Evolutionary conservation across 64 coral and sea anemone species (phyloP).

Genomic region (Actinia equina): DNA sequence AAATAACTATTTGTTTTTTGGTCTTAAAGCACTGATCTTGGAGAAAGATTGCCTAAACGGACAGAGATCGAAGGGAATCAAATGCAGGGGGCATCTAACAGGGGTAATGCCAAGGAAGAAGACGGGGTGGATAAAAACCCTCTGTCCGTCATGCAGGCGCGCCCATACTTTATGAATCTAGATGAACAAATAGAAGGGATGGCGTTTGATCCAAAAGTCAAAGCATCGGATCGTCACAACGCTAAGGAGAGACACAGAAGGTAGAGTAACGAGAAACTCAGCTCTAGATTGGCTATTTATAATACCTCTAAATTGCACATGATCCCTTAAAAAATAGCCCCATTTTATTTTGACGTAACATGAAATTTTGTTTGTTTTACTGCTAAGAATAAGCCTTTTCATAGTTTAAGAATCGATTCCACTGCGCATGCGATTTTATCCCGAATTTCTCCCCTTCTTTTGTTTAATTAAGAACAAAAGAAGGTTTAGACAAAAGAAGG

Average conservation of each 20-base stretch:
- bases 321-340: background rate
- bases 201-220: conserved; percentile 64
- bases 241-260: conserved; percentile 93
- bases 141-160: background rate
- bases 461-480: too few relatives aligned
- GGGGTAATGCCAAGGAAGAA: background rate
- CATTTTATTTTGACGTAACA: too few relatives aligned
- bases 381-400: too few relatives aligned
- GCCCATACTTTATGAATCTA: conserved; percentile 48
- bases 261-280: background rate
- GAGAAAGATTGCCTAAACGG: background rate
- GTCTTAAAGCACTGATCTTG: background rate
- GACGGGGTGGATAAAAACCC: conserved; percentile 27
- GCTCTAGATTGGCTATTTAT: too few relatives aligned
- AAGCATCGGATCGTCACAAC: conserved; percentile 76
- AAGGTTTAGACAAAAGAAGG: too few relatives aligned
- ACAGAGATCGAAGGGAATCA: background rate
- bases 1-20: background rate
- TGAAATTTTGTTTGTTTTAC: too few relatives aligned
- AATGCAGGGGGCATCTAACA: background rate
- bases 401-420: too few relatives aligned
- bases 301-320: too few relatives aligned
- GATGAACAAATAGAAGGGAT: conserved; percentile 48
- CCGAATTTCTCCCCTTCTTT: too few relatives aligned
- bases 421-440: too few relatives aligned